Evolutionary conservation across 1,140 invertebrate species (phyloP), one percentile per base, ranked within the genome.

Genomic region (Trichogramma pretiosum): DNA sequence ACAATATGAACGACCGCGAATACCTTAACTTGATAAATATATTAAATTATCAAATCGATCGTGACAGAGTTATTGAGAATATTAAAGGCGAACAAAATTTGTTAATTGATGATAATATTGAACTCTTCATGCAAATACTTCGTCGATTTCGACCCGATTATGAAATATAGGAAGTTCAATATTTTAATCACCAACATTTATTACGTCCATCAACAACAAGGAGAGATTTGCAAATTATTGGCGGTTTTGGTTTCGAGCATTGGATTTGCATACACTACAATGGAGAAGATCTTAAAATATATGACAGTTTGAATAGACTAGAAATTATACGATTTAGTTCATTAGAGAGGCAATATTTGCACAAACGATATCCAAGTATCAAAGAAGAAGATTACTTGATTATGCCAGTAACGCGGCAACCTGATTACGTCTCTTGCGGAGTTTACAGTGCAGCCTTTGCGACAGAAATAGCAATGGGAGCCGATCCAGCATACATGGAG

Each of bases 391-490:
- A 46, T 7, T 24, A 45, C 32, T 23, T 54, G 3, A 0, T 35
- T 16, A 13, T 24, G 4, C 10, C 8, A 7, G 41, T 52, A 13
- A 51, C 46, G 11, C 8, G 11, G 14, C 49, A 54, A 17, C 26
- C 45, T 10, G 53, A 55, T 37, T 3, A 2, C 2, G 22, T 17
- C 7, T 28, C 3, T 19, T 55, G 54, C 23, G 54, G 46, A n/a
- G 37, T 55, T 9, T 55, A 52, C 16, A 42, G 50, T 34, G 33
- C 32, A 16, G 50, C 54, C 4, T 55, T 49, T 40, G 50, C 43
- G 3, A 52, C 46, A 0, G 45, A 37, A 17, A 43, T 55, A 19
- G 38, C 39, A 13, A n/a, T 54, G 13, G 33, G 37, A 1, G 35
- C n/a, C 3, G 24, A 54, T 21, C 48, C 48, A 3, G 28, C 16